Conservation (phyloP, 2,797 vertebrate genomes). For the Tangara arthus region DNA sequence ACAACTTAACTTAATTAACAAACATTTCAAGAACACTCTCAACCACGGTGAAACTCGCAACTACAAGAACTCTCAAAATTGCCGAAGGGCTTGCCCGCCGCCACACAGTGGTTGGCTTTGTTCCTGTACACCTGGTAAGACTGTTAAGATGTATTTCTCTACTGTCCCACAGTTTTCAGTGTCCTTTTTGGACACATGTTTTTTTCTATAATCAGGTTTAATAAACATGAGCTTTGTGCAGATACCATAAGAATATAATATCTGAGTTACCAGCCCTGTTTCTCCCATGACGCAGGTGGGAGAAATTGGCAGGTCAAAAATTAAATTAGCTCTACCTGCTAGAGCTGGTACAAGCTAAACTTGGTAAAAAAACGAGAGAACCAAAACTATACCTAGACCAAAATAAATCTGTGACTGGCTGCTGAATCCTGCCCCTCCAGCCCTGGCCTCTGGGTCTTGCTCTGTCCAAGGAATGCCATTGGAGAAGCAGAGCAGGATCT, state of each 20-base stretch:
- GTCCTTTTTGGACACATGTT: background rate
- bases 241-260: background rate
- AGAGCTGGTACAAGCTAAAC: background rate
- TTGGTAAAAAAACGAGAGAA: background rate
- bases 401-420: background rate
- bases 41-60: no score
- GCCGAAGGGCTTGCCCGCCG: no score
- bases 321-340: background rate
- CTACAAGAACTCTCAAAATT: no score
- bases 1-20: no score
- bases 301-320: background rate
- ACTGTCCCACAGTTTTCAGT: background rate
- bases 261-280: background rate
- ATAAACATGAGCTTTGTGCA: background rate
- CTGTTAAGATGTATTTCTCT: background rate
- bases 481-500: background rate
- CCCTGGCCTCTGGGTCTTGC: background rate
- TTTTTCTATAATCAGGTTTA: background rate
- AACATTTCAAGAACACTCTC: no score
- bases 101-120: background rate
- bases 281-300: background rate
- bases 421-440: background rate
- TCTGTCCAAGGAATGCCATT: background rate
- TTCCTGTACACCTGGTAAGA: background rate
- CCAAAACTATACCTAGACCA: background rate